Percentiles rank a stretch among this genome's conserved stretches.
phyloP scores from a whole-genome alignment of 2,113 vertebrate genomes.

The Sphyrna mokarran region DNA sequence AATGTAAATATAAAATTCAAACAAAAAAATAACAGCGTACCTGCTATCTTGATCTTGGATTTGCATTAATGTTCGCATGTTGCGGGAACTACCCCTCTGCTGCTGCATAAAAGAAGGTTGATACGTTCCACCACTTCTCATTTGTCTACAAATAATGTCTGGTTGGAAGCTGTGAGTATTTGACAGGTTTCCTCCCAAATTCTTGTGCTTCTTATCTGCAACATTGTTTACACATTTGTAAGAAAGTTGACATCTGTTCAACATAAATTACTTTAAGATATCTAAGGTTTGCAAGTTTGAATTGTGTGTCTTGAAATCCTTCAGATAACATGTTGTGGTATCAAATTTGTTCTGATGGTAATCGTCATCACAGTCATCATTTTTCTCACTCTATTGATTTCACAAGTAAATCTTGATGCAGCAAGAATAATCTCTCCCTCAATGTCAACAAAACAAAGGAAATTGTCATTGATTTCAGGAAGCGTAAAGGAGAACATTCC shows the following conservation, averaged over 20 bases:
- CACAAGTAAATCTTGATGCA: background rate
- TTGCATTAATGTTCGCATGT: slow-evolving; percentile 42
- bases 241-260: background rate
- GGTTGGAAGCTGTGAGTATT: slow-evolving; percentile 50
- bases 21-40: slow-evolving; percentile 39
- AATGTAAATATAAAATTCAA: slow-evolving; percentile 24
- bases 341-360: background rate
- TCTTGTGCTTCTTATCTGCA: slow-evolving; percentile 61
- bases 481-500: no score
- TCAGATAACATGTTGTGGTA: background rate
- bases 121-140: slow-evolving; percentile 51
- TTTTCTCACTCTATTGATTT: background rate
- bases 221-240: slow-evolving; percentile 39
- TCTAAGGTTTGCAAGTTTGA: background rate
- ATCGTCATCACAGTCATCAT: background rate
- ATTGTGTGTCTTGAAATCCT: background rate
- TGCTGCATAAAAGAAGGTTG: slow-evolving; percentile 49
- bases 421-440: no score
- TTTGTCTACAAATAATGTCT: slow-evolving; percentile 54
- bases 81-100: slow-evolving; percentile 44
- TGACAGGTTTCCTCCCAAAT: slow-evolving; percentile 42
- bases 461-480: no score
- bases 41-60: slow-evolving; percentile 42
- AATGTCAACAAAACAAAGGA: no score
- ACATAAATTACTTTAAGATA: background rate